Evolutionary conservation across 2,797 vertebrate species (phyloP).

Genomic region (Betta splendens): DNA sequence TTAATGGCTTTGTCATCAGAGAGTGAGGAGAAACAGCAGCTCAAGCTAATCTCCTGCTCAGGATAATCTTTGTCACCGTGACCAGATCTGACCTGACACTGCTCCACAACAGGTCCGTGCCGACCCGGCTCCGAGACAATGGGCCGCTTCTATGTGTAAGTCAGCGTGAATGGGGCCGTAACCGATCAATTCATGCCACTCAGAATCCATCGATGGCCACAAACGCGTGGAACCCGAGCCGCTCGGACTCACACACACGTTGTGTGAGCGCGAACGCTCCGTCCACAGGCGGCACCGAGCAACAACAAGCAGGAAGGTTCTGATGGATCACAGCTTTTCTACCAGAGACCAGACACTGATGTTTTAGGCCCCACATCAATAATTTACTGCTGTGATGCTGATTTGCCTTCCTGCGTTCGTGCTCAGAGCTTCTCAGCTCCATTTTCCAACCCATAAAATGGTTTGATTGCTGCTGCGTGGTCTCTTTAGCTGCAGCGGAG

Average conservation of each 20-base stretch:
- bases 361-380: no score
- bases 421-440: conserved; percentile 19
- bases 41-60: conserved; percentile 23
- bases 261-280: conserved; percentile 17
- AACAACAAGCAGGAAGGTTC: no score
- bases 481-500: neutral
- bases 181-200: conserved; percentile 21
- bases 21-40: neutral
- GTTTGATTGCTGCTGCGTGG: conserved; percentile 25
- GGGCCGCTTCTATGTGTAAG: conserved; percentile 45
- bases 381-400: no score
- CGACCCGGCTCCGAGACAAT: conserved; percentile 45
- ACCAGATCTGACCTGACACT: conserved; percentile 41
- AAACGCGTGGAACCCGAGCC: conserved; percentile 7
- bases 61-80: conserved; percentile 46
- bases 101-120: conserved; percentile 33
- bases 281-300: no score
- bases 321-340: no score
- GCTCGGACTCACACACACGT: conserved; percentile 27
- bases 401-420: conserved; percentile 13
- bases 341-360: no score
- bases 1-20: conserved; percentile 39
- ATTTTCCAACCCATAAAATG: neutral
- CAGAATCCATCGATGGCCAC: conserved; percentile 1
- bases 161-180: conserved; percentile 30